Conservation (phyloP, 2,797 vertebrate species). For the Acrossocheilus wenchowensis region DNA sequence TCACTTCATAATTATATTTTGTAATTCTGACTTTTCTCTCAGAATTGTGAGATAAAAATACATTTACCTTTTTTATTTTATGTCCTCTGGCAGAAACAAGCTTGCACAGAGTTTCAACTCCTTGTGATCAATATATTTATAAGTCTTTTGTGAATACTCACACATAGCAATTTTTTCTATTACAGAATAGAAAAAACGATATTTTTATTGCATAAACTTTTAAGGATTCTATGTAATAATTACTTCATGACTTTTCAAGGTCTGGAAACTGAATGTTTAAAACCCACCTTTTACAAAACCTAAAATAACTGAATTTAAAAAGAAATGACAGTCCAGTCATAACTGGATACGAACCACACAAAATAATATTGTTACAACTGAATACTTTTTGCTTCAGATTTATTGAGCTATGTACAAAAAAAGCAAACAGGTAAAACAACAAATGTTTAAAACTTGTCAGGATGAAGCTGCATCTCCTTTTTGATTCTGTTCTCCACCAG, state of each 20-base stretch:
- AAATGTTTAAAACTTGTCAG: conserved; percentile 84
- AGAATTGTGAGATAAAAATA: not conserved
- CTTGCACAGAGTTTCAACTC: not conserved
- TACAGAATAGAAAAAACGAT: not conserved
- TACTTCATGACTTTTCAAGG: not conserved
- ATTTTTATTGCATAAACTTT: not conserved
- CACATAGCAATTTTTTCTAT: not conserved
- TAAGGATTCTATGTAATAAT: not conserved
- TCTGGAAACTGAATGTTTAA: not conserved
- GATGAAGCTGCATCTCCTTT: conserved; percentile 90
- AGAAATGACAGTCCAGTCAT: not conserved
- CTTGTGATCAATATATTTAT: not conserved
- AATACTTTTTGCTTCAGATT: not conserved
- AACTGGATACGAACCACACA: not conserved
- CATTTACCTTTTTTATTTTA: not conserved
- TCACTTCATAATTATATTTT: not conserved
- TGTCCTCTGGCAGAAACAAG: not conserved
- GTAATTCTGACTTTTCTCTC: not conserved
- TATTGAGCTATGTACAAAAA: conserved; percentile 48
- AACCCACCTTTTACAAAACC: not conserved
- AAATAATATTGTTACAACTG: not conserved
- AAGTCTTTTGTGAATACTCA: not conserved
- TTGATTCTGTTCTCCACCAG: conserved; percentile 94
- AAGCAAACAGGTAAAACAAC: not conserved
- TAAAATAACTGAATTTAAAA: not conserved